Evolutionary conservation across 2,888 invertebrate species (phyloP).

Genomic region (Neoitamus cyanurus): DNA sequence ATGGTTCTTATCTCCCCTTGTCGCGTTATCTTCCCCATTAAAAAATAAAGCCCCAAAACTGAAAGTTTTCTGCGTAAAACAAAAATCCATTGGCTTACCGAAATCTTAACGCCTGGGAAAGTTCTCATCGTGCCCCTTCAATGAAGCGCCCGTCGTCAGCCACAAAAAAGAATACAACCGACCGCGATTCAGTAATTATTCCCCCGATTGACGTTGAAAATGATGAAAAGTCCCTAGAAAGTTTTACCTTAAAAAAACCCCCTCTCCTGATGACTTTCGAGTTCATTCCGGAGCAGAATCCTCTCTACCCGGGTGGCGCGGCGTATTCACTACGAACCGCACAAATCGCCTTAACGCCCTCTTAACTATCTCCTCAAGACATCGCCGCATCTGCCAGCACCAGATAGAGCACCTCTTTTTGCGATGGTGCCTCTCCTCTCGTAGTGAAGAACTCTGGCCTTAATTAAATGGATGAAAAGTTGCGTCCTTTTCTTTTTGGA

Average conservation of each 20-base stretch:
- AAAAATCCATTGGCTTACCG: background rate
- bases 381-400: background rate
- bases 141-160: background rate
- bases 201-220: constrained; percentile 16
- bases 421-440: background rate
- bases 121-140: background rate
- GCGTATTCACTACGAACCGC: background rate
- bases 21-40: background rate
- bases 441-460: constrained; percentile 27
- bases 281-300: background rate
- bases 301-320: background rate
- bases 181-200: constrained; percentile 13
- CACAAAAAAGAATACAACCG: background rate
- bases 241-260: background rate
- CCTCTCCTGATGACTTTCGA: background rate
- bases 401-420: constrained; percentile 1
- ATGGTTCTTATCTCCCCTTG: background rate
- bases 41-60: background rate
- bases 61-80: background rate
- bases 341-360: constrained; percentile 23
- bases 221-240: constrained; percentile 6
- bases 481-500: constrained; percentile 39
- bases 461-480: constrained; percentile 52
- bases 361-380: constrained; percentile 19
- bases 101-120: background rate